These are phyloP conservation scores for Poeciliopsis turneri DNA, from an alignment of 2,797 vertebrate species.

Conservation along the genomic window DNA sequence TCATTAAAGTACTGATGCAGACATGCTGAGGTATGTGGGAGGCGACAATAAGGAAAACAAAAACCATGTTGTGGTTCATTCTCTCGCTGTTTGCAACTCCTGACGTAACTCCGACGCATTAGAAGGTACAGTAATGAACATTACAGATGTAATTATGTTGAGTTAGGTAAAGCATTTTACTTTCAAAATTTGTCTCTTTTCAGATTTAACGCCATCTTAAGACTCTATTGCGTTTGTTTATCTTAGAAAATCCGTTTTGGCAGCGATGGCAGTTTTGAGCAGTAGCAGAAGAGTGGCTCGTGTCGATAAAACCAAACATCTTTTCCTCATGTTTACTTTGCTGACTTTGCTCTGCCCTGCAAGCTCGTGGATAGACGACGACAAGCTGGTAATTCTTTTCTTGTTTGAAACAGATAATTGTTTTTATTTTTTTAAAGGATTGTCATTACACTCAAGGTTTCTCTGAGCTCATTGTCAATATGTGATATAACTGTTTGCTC, in stretches of 20 bases:
- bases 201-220: neutral
- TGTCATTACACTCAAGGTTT: neutral
- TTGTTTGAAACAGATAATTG: neutral
- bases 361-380: rapidly evolving
- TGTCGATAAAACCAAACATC: neutral
- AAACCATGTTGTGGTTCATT: neutral
- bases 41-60: neutral
- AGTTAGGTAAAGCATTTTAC: neutral
- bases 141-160: neutral
- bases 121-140: neutral
- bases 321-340: neutral
- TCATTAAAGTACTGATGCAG: neutral
- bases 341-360: neutral
- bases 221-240: neutral
- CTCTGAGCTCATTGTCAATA: neutral
- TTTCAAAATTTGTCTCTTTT: neutral
- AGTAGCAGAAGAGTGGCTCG: neutral
- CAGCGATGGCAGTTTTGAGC: rapidly evolving
- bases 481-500: neutral
- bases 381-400: neutral
- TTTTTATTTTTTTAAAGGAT: neutral
- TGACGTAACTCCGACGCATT: neutral
- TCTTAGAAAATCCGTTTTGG: neutral
- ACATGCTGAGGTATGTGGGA: neutral
- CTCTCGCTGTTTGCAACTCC: neutral